Evolutionary conservation across 2,113 vertebrate species (phyloP).

Genomic region (Nyctibius bracteatus): DNA sequence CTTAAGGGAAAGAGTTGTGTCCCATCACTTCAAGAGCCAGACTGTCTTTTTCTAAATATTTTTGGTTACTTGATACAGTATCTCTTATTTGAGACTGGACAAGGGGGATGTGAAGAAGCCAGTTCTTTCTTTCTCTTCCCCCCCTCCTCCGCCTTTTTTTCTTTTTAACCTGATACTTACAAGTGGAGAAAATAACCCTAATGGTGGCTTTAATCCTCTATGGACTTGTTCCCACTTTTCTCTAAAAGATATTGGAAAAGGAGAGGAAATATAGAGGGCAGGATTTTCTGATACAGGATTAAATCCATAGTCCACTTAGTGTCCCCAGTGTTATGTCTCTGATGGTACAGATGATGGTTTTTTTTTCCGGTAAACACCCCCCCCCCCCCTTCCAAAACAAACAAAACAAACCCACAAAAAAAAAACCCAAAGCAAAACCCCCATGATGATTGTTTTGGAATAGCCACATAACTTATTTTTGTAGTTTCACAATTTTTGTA

Average conservation of each 20-base stretch:
- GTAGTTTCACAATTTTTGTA: neutral
- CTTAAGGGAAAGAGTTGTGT: neutral
- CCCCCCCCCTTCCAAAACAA: too few species aligned
- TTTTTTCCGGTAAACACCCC: too few species aligned
- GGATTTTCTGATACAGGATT: neutral
- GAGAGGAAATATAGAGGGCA: neutral
- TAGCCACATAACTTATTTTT: neutral
- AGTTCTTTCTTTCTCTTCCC: neutral
- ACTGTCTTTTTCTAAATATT: neutral
- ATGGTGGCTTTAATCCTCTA: neutral
- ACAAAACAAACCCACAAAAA: neutral
- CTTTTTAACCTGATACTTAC: neutral
- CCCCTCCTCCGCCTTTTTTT: too few species aligned
- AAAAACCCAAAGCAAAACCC: too few species aligned
- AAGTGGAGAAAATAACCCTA: neutral
- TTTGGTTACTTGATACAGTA: neutral
- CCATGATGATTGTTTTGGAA: neutral
- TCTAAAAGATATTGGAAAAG: neutral
- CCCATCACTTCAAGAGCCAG: neutral
- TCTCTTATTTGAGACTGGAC: neutral
- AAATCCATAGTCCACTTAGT: neutral
- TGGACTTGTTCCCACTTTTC: neutral
- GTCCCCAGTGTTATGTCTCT: neutral
- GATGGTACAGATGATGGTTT: neutral
- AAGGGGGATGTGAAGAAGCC: neutral